phyloP scores from a whole-genome alignment of 2,888 invertebrate species.

The Sturmia bella region DNA sequence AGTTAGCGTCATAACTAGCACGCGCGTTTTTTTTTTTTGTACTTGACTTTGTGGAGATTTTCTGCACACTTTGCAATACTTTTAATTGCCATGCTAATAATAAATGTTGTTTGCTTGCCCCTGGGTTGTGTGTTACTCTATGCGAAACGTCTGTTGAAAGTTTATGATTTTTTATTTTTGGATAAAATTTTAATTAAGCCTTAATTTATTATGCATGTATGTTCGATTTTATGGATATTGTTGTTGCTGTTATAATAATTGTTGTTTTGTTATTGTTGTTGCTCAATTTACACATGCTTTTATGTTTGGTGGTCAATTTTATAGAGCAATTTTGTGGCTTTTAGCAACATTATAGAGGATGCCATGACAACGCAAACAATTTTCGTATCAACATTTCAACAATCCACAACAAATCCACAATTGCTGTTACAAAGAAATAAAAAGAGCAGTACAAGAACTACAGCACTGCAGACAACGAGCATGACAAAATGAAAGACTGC shows the following conservation, averaged over 20 bases:
- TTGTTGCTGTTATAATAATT: slow-evolving; percentile 29
- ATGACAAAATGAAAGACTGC: slow-evolving; percentile 38
- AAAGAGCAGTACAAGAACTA: not conserved
- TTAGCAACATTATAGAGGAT: slow-evolving; percentile 50
- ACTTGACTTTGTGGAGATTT: slow-evolving; percentile 16
- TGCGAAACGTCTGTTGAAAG: slow-evolving; percentile 48
- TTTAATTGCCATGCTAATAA: slow-evolving; percentile 67
- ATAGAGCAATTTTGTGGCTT: slow-evolving; percentile 70
- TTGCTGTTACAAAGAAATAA: slow-evolving; percentile 43
- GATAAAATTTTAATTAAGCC: slow-evolving; percentile 52
- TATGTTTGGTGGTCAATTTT: slow-evolving; percentile 70
- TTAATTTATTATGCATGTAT: slow-evolving; percentile 65
- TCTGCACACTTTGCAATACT: slow-evolving; percentile 55
- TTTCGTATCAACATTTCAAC: slow-evolving; percentile 60
- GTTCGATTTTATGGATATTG: slow-evolving; percentile 45
- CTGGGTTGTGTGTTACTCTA: slow-evolving; percentile 30
- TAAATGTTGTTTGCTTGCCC: slow-evolving; percentile 61
- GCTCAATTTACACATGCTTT: slow-evolving; percentile 69
- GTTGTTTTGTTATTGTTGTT: slow-evolving; percentile 43
- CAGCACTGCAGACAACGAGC: slow-evolving; percentile 8
- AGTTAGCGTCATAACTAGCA: slow-evolving; percentile 58
- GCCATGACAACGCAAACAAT: slow-evolving; percentile 49
- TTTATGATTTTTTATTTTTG: slow-evolving; percentile 7
- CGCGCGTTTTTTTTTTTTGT: slow-evolving; percentile 54
- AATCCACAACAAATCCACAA: slow-evolving; percentile 70